A percentile compares a stretch with the other conserved stretches of the same genome.
Conservation (phyloP, 1,140 invertebrate species). For the Drosophila bipectinata region DNA sequence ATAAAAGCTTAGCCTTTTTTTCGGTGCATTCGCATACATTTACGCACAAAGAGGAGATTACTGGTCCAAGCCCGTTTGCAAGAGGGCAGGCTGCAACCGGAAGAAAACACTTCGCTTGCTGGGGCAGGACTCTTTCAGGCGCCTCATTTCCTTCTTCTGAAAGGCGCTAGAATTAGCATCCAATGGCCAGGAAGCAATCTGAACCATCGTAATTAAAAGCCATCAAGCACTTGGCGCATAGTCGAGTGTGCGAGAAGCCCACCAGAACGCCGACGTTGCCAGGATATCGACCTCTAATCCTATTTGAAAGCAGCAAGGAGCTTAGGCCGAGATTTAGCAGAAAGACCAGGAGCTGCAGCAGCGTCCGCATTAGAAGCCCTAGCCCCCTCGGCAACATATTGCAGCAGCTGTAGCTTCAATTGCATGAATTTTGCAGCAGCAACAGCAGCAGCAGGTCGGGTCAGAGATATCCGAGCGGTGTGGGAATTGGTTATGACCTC, state of each 20-base stretch:
- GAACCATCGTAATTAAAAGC: conserved; percentile 40
- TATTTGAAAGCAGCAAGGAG: conserved; percentile 11
- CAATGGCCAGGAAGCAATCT: conserved; percentile 46
- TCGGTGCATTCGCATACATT: conserved; percentile 15
- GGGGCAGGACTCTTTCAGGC: conserved; percentile 36
- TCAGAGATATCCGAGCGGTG: neutral
- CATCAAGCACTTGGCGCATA: conserved; percentile 23
- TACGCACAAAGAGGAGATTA: conserved; percentile 29
- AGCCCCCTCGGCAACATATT: neutral
- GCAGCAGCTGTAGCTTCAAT: conserved; percentile 35
- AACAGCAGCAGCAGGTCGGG: conserved; percentile 1
- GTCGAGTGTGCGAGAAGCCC: conserved; percentile 4
- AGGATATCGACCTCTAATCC: conserved; percentile 67
- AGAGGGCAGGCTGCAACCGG: conserved; percentile 59
- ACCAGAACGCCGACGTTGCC: neutral
- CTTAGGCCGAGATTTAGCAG: conserved; percentile 1
- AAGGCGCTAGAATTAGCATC: conserved; percentile 41
- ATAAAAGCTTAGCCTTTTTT: neutral
- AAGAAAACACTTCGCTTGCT: conserved; percentile 53
- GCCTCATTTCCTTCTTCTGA: conserved; percentile 58
- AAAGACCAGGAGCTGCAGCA: conserved; percentile 8
- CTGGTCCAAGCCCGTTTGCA: conserved; percentile 30
- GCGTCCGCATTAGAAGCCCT: conserved; percentile 9
- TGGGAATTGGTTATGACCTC: conserved; percentile 5
- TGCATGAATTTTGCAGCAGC: conserved; percentile 51